Evolutionary conservation across 37 sponge, comb jelly and placozoan genomes (phyloP).

Genomic region (Geodia barretti): DNA sequence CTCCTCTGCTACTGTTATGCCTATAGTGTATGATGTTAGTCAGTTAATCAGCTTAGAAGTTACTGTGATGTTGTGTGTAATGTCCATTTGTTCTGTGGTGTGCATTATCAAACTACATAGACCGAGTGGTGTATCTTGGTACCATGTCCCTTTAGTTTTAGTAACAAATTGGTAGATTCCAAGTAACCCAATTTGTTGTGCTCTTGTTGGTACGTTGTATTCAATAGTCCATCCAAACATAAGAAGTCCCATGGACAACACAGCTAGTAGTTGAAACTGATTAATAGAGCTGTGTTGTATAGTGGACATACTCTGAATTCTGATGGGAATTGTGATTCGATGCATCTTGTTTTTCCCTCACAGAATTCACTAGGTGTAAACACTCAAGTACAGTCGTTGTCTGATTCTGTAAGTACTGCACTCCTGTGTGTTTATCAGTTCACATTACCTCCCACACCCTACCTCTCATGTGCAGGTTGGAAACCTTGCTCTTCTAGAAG

Average conservation of each 20-base stretch:
- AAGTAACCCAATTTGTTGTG: too few species aligned
- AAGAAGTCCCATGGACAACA: not conserved
- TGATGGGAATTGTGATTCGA: not conserved
- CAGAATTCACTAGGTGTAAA: slow-evolving; percentile 3
- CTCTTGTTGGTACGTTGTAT: too few species aligned
- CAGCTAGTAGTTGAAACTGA: not conserved
- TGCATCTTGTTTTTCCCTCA: not conserved
- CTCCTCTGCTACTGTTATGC: not conserved
- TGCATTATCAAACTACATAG: too few species aligned
- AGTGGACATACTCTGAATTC: too few species aligned
- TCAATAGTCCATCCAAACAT: too few species aligned
- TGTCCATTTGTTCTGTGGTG: not conserved
- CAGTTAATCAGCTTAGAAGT: not conserved
- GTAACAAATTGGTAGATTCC: too few species aligned
- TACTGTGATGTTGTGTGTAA: not conserved
- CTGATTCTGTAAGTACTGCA: slow-evolving; percentile 5
- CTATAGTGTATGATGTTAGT: not conserved
- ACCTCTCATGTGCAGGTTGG: not conserved
- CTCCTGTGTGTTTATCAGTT: not conserved
- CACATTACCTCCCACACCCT: not conserved
- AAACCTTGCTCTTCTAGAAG: not conserved
- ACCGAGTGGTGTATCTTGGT: too few species aligned
- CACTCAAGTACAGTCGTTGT: not conserved
- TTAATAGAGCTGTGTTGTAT: too few species aligned
- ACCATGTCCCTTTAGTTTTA: too few species aligned